Evolutionary conservation across 2,113 vertebrate genomes (phyloP), one percentile per base, ranked within the genome.

Genomic region (Chloropsis cyanopogon): DNA sequence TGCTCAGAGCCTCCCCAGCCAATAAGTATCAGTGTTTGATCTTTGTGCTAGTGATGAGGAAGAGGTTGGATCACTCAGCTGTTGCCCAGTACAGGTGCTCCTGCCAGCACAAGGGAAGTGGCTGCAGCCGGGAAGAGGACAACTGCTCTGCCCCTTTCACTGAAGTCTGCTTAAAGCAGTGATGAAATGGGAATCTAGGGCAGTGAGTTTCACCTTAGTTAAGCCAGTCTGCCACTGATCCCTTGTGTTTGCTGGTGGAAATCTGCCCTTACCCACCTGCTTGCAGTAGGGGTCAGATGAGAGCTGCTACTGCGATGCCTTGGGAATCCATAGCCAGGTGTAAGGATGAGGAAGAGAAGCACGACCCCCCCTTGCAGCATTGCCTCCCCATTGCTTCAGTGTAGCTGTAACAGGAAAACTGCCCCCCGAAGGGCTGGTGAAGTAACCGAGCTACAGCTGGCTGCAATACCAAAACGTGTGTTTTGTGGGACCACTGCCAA

Each of bases 381-480:
- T 0, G 0, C 44, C 56, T 59, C 7, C n/a, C 60, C 21, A 4
- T 88, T 86, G 26, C 23, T 59, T 56, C 84, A 63, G 77, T 6
- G 3, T 44, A 22, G 77, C 60, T 91, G 23, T 46, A 42, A 14
- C 17, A 52, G 9, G 39, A 63, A 87, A 86, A 65, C 24, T 82
- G 77, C 56, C 44, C 56, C 47, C 47, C 56, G 53, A 86, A 85
- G 70, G 70, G 41, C 65, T 64, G 53, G 21, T 17, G 66, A 56
- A 52, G 57, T 21, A 44, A 26, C 14, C 50, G 64, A 71, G 46
- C 75, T 88, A 31, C 66, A 90, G 82, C 87, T 87, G 82, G 65
- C 82, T 79, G 0, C 9, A 42, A 56, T 63, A 59, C 29, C 0
- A 0, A 64, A 91, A 39, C 0, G 0, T 0, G 2, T 76, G 54